These are phyloP conservation scores for Gallinago media DNA, from an alignment of 2,113 vertebrate species.

Conservation along the genomic window DNA sequence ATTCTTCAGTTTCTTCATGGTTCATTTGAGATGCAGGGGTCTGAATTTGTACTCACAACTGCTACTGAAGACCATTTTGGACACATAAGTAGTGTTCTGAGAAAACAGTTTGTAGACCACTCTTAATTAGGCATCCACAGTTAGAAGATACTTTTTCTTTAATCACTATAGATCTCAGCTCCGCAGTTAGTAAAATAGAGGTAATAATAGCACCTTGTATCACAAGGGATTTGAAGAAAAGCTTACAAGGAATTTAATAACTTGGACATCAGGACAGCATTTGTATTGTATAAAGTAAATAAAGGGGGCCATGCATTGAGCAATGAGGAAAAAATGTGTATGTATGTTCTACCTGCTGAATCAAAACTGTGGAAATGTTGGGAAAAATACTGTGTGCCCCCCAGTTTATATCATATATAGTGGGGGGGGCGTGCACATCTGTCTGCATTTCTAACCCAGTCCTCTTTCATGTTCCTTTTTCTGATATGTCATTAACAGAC, in stretches of 20 bases:
- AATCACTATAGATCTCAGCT: conserved; percentile 34
- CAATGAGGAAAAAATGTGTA: neutral
- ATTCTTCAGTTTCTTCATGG: conserved; percentile 69
- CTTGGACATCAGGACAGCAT: neutral
- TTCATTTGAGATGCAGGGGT: conserved; percentile 61
- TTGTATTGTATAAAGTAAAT: conserved; percentile 12
- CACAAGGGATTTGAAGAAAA: conserved; percentile 18
- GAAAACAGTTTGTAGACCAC: conserved; percentile 44
- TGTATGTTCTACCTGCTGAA: neutral
- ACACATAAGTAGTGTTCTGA: conserved; percentile 41
- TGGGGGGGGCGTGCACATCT: neutral
- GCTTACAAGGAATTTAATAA: conserved; percentile 40
- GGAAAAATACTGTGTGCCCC: neutral
- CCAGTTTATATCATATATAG: neutral
- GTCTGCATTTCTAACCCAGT: neutral
- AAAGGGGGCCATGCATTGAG: neutral
- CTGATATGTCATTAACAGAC: neutral
- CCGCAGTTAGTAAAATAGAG: neutral
- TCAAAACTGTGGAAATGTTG: neutral
- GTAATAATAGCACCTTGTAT: conserved; percentile 39
- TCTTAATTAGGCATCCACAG: conserved; percentile 52
- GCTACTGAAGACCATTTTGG: conserved; percentile 55
- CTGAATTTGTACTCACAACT: conserved; percentile 55
- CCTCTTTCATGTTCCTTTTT: neutral
- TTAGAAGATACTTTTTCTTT: conserved; percentile 54